Base-by-base conservation (phyloP, 2,113 vertebrate genomes). In the Oncorhynchus masou region DNA sequence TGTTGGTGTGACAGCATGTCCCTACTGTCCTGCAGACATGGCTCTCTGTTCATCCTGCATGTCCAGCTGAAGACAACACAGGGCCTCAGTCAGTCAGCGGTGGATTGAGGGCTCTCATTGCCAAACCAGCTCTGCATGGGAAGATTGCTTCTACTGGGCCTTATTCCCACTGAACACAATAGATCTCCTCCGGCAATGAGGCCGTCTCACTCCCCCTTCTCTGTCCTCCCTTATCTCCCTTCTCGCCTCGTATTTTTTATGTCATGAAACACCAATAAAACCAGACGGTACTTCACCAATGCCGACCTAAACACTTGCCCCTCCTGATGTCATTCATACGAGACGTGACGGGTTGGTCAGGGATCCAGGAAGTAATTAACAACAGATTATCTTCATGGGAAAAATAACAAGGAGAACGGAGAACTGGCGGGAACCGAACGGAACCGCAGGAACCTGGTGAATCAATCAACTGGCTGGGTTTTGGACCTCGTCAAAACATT, bases 161-260 rank as follows among this genome's bases (percentile, higher is more conserved):
- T 59, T 5, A 77, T 87, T 89, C 85, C 86, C 86, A 87, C 84
- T 73, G 15, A 74, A 78, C 75, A 86, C 75, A 85, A 85, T n/a
- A 69, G 24, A 8, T 70, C 74, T 71, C 71, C 25, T 79, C 34
- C 9, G 22, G 25, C 0, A 66, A 24, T 24, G 4, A 15, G 25
- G 12, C 12, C 3, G 11, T 66, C 68, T 65, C 62, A n/a, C 65
- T 60, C 39, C 68, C 65, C 54, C 64, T 16, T 45, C 68, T 24
- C 49, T 4, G 2, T n/a, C 75, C 65, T 74, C 74, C 62, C 54
- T 22, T n/a, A 6, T 39, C 39, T 76, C 74, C 70, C 13, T 67
- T 65, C 45, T 65, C 57, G 8, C 39, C n/a, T 59, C 71, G 27
- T 48, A 6, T 73, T 68, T 3, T n/a, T 68, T 59, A 59, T 71